Base-by-base conservation (phyloP, 2,888 invertebrate species). In the Aricia artaxerxes region DNA sequence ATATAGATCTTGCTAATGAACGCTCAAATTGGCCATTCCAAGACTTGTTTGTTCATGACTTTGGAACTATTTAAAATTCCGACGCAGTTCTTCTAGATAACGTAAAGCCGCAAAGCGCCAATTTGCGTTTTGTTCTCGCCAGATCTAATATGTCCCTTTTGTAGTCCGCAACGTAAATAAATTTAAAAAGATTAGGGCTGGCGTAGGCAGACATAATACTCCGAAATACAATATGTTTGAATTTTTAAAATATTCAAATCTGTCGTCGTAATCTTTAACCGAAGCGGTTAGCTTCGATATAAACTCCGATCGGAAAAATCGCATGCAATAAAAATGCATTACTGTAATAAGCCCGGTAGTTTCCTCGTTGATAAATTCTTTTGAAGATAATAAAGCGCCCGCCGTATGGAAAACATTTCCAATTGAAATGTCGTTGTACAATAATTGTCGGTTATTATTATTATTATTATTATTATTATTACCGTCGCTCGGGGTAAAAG, bases 381-480 rank as follows among this genome's bases (percentile, higher is more conserved):
- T 69, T 35, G 69, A 69, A 69, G 69, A 35, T 35, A 69, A 16
- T 69, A 69, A 69, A 35, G 69, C 35, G 69, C 35, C 35, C 13
- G 35, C 13, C 69, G 73, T 44, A 73, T 73, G 73, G 73, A 73
- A 40, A 44, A 40, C n/a, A 73, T 73, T 73, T 73, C 53, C 60
- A 53, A 78, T 73, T 73, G 73, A 78, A 73, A 73, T 73, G 78
- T 73, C 73, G 44, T 60, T 87, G 83, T 84, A 85, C 88, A 88
- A 86, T 91, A 91, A 91, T 91, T 89, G 90, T 87, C 86, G 86
- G 87, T 89, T 89, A 89, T n/a, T n/a, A n/a, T n/a, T n/a, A n/a
- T n/a, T n/a, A n/a, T n/a, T n/a, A n/a, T n/a, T n/a, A n/a, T n/a
- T n/a, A n/a, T n/a, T n/a, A n/a, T n/a, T n/a, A n/a, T 90, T 89